Evolutionary conservation across 2,888 invertebrate species (phyloP), one percentile per base, ranked within the genome.

Genomic region (Heptascelio sp.): DNA sequence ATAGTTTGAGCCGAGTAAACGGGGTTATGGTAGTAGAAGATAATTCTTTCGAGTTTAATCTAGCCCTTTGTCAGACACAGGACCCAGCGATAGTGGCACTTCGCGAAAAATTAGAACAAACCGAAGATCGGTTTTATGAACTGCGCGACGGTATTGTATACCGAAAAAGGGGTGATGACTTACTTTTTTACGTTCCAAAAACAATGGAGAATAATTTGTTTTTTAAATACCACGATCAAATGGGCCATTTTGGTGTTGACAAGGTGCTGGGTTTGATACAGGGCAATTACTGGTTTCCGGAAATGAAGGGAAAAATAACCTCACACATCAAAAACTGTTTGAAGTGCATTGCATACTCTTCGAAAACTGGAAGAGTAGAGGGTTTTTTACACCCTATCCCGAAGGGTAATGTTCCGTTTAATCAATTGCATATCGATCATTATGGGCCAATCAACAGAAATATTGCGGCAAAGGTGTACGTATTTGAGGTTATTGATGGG

Each of bases 1-100:
- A 90, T 80, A 87, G 87, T n/a, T 62, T 88, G 17, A 86, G 86
- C 51, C 71, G 25, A n/a, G n/a, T n/a, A n/a, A n/a, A n/a, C n/a
- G n/a, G n/a, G n/a, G 8, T 30, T 8, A 43, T 43, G 43, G 43
- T 43, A 43, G 5, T 43, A 43, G 43, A 43, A 15, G 43, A 43
- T 11, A 43, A 43, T n/a, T 43, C 43, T 6, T 15, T 43, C 9
- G 43, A 43, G 9, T 17, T 3, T 3, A 46, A 46, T 17, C 17
- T 46, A 9, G n/a, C 46, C 3, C 19, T 17, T 46, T 46, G 46
- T 46, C 46, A 46, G 9, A 9, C 19, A 17, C 46, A 46, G 9
- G 46, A 46, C 17, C n/a, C n/a, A 8, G 9, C 3, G 3, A 46
- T 46, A 3, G 46, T 46, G 17, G 19, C n/a, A 46, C 11, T 46